Percentiles rank a stretch among this genome's conserved stretches.
phyloP scores from a whole-genome alignment of 37 sponge, comb jelly and placozoan species.

The Eunapius fragilis region DNA sequence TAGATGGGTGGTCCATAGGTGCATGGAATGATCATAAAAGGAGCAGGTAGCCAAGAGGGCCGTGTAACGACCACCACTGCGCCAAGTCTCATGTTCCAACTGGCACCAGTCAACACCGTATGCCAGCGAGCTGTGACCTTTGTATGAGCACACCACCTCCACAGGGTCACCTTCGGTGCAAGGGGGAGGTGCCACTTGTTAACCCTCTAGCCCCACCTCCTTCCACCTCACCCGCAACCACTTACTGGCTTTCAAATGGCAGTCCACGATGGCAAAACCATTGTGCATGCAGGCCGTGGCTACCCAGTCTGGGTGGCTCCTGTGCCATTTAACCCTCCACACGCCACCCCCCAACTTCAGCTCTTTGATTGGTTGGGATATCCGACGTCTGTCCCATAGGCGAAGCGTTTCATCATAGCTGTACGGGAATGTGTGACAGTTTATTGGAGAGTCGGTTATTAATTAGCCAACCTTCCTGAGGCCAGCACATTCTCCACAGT shows the following conservation, averaged over 20 bases:
- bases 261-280: slow-evolving; percentile 50
- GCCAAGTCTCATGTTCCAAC: background rate
- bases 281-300: slow-evolving; percentile 79
- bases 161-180: background rate
- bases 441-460: background rate
- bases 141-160: slow-evolving; percentile 38
- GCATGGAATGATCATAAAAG: slow-evolving; percentile 84
- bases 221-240: background rate
- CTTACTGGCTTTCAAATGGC: background rate
- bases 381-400: slow-evolving; percentile 75
- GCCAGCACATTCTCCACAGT: slow-evolving; percentile 29
- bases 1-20: slow-evolving; percentile 62
- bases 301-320: slow-evolving; percentile 21
- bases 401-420: slow-evolving; percentile 85
- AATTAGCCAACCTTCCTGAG: slow-evolving; percentile 76
- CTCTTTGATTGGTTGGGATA: slow-evolving; percentile 60
- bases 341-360: slow-evolving; percentile 84
- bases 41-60: slow-evolving; percentile 77
- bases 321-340: slow-evolving; percentile 92
- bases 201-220: no score
- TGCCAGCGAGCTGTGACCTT: slow-evolving; percentile 65
- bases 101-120: slow-evolving; percentile 88
- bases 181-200: background rate
- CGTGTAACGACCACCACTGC: background rate
- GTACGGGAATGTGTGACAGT: background rate